Evolutionary conservation across 2,113 vertebrate genomes (phyloP).

Genomic region (Zosterops borbonicus): DNA sequence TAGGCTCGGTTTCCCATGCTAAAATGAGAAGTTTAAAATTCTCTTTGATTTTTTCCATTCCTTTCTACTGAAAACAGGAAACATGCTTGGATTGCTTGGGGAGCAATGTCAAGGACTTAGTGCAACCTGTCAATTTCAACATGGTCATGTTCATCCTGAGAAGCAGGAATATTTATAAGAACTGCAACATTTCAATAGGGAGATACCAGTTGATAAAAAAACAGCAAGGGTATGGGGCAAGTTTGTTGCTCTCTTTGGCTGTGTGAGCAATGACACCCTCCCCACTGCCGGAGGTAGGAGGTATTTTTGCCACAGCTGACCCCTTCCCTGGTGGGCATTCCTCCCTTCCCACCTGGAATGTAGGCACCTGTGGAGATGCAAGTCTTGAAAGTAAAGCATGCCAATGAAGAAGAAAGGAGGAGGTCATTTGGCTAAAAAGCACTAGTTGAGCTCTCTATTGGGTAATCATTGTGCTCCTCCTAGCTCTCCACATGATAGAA

Average conservation of each 20-base stretch:
- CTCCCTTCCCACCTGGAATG: not conserved
- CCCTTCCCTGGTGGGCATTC: not conserved
- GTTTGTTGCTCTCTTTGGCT: not conserved
- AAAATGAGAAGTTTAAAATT: not conserved
- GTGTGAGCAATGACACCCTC: not conserved
- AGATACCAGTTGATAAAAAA: not conserved
- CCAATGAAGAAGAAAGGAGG: not conserved
- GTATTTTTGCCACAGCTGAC: not conserved
- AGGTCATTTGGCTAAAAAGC: not conserved
- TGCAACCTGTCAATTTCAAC: not conserved
- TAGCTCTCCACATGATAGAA: not conserved
- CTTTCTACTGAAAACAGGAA: not conserved
- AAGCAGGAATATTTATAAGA: not conserved
- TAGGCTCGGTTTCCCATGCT: not conserved
- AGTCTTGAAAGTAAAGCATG: not conserved
- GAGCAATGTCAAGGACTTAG: not conserved
- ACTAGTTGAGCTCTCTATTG: not conserved
- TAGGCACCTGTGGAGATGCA: accelerated
- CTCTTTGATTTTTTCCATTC: not conserved
- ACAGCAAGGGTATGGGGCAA: not conserved
- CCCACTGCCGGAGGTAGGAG: accelerated
- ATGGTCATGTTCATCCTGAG: not conserved
- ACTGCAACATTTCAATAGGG: not conserved
- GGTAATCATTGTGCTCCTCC: not conserved
- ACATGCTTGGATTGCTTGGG: not conserved